Evolutionary conservation across 2,888 invertebrate species (phyloP).

Genomic region (Eristalis tenax): DNA sequence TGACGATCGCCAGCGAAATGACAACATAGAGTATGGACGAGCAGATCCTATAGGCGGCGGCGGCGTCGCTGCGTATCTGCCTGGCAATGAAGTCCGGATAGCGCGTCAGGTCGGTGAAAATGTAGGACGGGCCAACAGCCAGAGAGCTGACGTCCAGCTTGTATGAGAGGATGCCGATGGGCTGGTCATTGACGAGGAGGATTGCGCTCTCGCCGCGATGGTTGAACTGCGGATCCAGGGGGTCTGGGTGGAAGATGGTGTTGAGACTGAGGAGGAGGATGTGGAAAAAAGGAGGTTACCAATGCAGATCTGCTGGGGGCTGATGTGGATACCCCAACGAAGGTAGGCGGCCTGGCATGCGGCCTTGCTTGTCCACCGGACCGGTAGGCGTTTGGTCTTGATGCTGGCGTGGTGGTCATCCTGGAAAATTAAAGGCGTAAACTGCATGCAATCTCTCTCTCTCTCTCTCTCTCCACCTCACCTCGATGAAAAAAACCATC

Average conservation of each 20-base stretch:
- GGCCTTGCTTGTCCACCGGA: slow-evolving; percentile 1
- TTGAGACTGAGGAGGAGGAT: neutral
- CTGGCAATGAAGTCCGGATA: slow-evolving; percentile 27
- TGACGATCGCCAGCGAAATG: slow-evolving; percentile 9
- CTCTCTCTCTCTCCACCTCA: too few relatives aligned
- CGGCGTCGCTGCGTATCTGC: slow-evolving; percentile 13
- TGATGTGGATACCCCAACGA: slow-evolving; percentile 29
- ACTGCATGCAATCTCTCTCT: too few relatives aligned
- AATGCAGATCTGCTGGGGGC: slow-evolving; percentile 23
- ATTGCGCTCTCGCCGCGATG: slow-evolving; percentile 34
- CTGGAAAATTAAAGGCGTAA: too few relatives aligned
- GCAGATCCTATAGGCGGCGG: neutral
- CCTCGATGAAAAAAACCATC: slow-evolving; percentile 30
- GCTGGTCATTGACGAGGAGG: slow-evolving; percentile 17
- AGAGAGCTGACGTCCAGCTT: slow-evolving; percentile 25
- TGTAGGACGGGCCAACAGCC: slow-evolving; percentile 15
- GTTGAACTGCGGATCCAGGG: neutral
- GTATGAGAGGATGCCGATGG: slow-evolving; percentile 26
- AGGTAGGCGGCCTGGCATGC: slow-evolving; percentile 21
- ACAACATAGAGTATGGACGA: slow-evolving; percentile 39
- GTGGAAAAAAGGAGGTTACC: neutral
- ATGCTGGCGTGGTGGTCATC: neutral
- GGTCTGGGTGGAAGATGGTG: neutral
- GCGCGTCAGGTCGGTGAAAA: slow-evolving; percentile 23
- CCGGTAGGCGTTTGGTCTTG: neutral